Evolutionary conservation across 2,113 vertebrate genomes (phyloP), one percentile per base, ranked within the genome.

Genomic region (Cnemophilus loriae): DNA sequence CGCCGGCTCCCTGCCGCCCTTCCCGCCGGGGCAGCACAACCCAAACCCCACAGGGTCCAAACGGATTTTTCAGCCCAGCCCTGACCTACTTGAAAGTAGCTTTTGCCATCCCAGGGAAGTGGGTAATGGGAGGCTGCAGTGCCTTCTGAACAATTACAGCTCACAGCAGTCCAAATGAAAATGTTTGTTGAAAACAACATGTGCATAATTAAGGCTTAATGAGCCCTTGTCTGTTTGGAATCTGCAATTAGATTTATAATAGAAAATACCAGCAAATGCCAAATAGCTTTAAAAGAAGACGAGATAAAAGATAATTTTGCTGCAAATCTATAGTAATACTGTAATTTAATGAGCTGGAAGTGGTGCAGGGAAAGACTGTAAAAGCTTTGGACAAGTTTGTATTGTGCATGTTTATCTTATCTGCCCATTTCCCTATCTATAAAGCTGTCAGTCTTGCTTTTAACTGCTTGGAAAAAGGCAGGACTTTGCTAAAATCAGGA

Each of bases 131-230:
- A 97, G 98, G 97, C 97, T 97, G 96, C 95, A 95, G 97, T 98
- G 98, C 98, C 98, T 96, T 97, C 98, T 95, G 98, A 99, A 99
- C 99, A 98, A 98, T 99, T 99, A 98, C 98, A 98, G 98, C 98
- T 98, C 98, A 97, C 98, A 98, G 98, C 98, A 98, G 98, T 98
- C 98, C 99, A 99, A 99, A 99, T 99, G 98, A 99, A 99, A 99
- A 99, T 99, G 99, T 99, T 99, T 99, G 99, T 99, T 98, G 99
- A 99, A 99, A 99, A 99, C 99, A 99, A 99, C 99, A 99, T 99
- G 99, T 99, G 99, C 99, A 99, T 99, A 99, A 99, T 99, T 99
- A 99, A 99, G 99, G 98, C 99, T 99, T 99, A 99, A 99, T 99
- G 99, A 99, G 99, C 98, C 98, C 99, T 99, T 99, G 99, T 99